Percentiles rank a stretch among this genome's conserved stretches.
These are phyloP conservation scores for Theropithecus gelada DNA, from an alignment of 2,113 vertebrate species.

Conservation along the genomic window DNA sequence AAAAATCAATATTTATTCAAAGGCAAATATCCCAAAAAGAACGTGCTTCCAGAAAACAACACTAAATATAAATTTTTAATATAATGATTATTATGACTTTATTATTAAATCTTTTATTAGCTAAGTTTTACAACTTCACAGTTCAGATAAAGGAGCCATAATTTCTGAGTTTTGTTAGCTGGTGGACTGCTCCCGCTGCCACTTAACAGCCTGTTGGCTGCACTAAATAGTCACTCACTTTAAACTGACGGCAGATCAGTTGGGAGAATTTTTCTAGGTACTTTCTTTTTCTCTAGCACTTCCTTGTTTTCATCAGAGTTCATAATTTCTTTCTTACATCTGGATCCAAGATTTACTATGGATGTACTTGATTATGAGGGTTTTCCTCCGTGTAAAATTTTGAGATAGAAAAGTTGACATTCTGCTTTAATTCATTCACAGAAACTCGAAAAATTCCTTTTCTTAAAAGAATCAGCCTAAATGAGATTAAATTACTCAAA, in stretches of 20 bases:
- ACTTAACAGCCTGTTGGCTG: not conserved
- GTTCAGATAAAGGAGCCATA: not conserved
- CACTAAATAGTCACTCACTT: not conserved
- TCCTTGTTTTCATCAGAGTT: not conserved
- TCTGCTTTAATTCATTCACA: not conserved
- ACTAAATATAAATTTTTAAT: not conserved
- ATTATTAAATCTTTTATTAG: not conserved
- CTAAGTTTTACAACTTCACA: not conserved
- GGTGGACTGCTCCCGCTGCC: not conserved
- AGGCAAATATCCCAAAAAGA: not conserved
- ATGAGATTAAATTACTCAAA: slow-evolving; percentile 21
- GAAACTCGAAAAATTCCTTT: not conserved
- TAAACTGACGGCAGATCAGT: not conserved
- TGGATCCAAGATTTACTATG: not conserved
- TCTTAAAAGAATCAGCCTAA: not conserved
- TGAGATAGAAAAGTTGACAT: not conserved
- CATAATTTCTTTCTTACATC: not conserved
- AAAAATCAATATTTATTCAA: not conserved
- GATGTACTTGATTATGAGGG: not conserved
- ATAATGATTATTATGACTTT: not conserved
- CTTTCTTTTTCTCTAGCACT: not conserved
- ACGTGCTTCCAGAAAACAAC: not conserved
- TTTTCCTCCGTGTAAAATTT: not conserved
- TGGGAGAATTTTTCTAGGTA: not conserved
- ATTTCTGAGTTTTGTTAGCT: not conserved